Base-by-base conservation (phyloP, 2,888 invertebrate genomes). In the Odontomyia ornata region DNA sequence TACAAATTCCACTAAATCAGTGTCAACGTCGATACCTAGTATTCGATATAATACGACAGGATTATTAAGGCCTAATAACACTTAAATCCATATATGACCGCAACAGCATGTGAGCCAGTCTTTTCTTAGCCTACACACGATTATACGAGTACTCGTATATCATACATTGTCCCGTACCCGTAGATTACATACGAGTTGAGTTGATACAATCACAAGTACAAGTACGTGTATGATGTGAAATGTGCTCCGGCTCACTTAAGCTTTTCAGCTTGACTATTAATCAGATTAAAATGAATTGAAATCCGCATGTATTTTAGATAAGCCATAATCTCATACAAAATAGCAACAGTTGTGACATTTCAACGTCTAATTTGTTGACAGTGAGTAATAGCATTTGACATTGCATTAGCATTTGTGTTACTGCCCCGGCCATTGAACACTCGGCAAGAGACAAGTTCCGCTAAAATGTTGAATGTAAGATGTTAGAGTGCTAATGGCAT, bases 361-460 rank as follows among this genome's bases (percentile, higher is more conserved):
- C 60, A 57, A 73, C 73, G 73, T 73, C 73, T 73, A 73, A 73
- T 73, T 73, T 73, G 73, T 60, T 73, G 73, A 73, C 73, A 73
- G 73, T 73, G 73, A 73, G 60, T 73, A 57, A 73, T 73, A 73
- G 60, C 73, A 57, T 73, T 60, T 73, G 73, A 73, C 73, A 57
- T 73, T 73, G 73, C 73, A 73, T 73, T 73, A 60, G 57, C 73
- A 73, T 73, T 73, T n/a, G 57, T 46, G 69, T 69, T 47, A 47
- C 27, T 36, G 64, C 64, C 28, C 28, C 65, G 36, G 4, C 52
- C 18, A 52, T 52, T 52, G 52, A 52, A 18, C 18, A 18, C 52
- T 52, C 18, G n/a, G n/a, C 9, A 9, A 36, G 13, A 52, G 52
- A 52, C 52, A 52, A 52, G 52, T 52, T 52, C 52, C 52, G 52